Evolutionary conservation across 2,888 invertebrate genomes (phyloP).

Genomic region (Lypha dubia): DNA sequence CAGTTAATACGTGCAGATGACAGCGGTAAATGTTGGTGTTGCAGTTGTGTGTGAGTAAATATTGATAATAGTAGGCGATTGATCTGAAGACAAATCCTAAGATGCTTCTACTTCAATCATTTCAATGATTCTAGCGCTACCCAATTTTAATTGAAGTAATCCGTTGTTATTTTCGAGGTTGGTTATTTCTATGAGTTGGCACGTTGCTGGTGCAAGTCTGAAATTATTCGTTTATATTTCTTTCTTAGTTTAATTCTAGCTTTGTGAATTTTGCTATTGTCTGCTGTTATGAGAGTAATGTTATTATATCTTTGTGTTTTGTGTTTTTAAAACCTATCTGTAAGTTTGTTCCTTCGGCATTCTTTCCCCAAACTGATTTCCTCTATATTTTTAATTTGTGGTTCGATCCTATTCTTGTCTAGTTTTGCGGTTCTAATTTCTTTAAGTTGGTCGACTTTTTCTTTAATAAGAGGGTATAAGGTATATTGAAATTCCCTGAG

Average conservation of each 20-base stretch:
- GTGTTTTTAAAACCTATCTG: no score
- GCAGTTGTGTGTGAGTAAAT: no score
- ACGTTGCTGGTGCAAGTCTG: neutral
- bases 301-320: constrained; percentile 17
- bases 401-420: neutral
- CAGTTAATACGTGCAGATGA: no score
- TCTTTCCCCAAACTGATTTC: neutral
- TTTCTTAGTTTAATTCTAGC: constrained; percentile 19
- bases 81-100: no score
- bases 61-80: no score
- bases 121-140: neutral
- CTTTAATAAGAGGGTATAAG: neutral
- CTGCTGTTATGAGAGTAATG: no score
- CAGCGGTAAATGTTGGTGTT: no score
- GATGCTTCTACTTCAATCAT: no score
- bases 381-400: constrained; percentile 10
- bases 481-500: neutral
- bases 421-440: no score
- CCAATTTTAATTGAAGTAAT: constrained; percentile 4
- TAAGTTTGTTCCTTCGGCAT: constrained; percentile 7
- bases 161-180: constrained; percentile 4
- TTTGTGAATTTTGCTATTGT: constrained; percentile 14
- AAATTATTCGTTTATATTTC: neutral
- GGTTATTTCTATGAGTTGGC: constrained; percentile 18
- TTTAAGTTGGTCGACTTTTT: no score